Evolutionary conservation across 2,113 vertebrate species (phyloP).

Genomic region (Anser brachyrhynchus): DNA sequence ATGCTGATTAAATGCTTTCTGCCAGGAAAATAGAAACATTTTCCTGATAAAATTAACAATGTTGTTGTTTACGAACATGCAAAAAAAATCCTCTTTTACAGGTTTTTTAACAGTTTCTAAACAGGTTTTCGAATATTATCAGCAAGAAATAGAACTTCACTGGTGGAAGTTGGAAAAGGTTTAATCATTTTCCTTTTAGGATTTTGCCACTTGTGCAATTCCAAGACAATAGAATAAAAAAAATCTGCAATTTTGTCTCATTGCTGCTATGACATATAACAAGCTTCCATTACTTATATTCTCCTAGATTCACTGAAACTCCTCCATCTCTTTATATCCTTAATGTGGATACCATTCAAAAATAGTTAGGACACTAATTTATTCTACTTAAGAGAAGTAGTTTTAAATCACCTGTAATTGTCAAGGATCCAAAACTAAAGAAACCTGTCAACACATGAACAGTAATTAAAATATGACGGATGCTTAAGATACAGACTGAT

Average conservation of each 20-base stretch:
- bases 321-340: not conserved
- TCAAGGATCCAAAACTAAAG: not conserved
- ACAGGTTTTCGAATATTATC: not conserved
- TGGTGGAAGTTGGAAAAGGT: not conserved
- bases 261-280: not conserved
- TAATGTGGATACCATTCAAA: not conserved
- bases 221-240: not conserved
- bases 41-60: not conserved
- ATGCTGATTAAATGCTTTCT: not conserved
- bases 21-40: not conserved
- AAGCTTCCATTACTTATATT: not conserved
- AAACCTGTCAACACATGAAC: not conserved
- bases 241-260: not conserved
- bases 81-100: not conserved
- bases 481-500: not conserved
- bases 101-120: not conserved
- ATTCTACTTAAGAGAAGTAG: not conserved
- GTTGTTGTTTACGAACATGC: not conserved
- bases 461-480: not conserved
- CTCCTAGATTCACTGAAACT: not conserved
- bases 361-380: rapidly evolving
- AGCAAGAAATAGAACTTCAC: not conserved
- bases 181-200: not conserved
- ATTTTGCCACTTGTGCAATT: not conserved
- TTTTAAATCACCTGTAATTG: not conserved